Evolutionary conservation across 2,888 invertebrate genomes (phyloP).

Genomic region (Clusia tigrina): DNA sequence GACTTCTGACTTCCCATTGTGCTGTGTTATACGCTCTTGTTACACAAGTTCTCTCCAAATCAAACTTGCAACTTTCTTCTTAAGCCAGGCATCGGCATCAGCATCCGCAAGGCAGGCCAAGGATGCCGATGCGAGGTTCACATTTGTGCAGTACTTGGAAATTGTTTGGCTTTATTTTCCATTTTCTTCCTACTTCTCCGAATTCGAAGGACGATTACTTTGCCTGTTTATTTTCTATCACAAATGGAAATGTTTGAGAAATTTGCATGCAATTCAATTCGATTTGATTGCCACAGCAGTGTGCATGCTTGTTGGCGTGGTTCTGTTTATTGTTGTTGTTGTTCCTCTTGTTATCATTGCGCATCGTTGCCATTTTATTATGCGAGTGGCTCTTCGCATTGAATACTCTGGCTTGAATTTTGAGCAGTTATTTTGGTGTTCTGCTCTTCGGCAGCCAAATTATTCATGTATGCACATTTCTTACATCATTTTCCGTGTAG

Average conservation of each 20-base stretch:
- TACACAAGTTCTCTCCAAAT: too few species aligned
- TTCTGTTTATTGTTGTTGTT: slow-evolving; percentile 18
- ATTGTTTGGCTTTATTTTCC: slow-evolving; percentile 19
- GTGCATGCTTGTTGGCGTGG: neutral
- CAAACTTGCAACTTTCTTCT: neutral
- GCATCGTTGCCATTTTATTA: neutral
- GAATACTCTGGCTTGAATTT: too few species aligned
- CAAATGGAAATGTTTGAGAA: slow-evolving; percentile 32
- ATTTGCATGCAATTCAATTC: slow-evolving; percentile 40
- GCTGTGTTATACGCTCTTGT: neutral
- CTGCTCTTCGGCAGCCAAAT: too few species aligned
- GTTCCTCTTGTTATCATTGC: slow-evolving; percentile 17
- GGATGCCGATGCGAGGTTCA: slow-evolving; percentile 37
- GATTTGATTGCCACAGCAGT: slow-evolving; percentile 12
- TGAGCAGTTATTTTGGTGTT: too few species aligned
- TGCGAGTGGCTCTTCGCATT: neutral
- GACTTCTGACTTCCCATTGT: slow-evolving; percentile 2
- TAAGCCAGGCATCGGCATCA: neutral
- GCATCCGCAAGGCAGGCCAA: slow-evolving; percentile 39
- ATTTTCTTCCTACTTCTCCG: slow-evolving; percentile 13
- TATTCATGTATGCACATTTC: too few species aligned
- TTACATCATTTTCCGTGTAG: too few species aligned
- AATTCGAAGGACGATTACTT: slow-evolving; percentile 18
- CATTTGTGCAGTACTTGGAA: neutral
- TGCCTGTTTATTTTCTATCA: slow-evolving; percentile 16